Evolutionary conservation across 1,140 invertebrate genomes (phyloP), one percentile per base, ranked within the genome.

Genomic region (Lepidostoma basale): DNA sequence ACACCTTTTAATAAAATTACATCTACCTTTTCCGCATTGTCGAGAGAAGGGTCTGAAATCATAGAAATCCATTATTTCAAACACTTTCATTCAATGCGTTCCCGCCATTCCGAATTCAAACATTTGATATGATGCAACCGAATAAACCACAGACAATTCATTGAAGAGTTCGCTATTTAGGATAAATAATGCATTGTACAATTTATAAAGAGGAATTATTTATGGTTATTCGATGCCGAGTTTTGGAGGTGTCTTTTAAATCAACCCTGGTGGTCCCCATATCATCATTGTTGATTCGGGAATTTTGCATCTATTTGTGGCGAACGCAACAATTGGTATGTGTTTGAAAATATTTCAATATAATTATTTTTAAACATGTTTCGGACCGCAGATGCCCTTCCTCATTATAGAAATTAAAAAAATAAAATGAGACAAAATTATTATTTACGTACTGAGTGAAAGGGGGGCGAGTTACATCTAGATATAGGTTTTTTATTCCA

Each of bases 201-300:
- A 62, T 62, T 12, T 3, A 18, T 25, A 47, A 45, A 45, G 28
- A 42, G 28, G 26, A 30, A 64, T 64, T 64, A 64, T 64, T 64
- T 64, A 64, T 52, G 62, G 62, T 22, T 54, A 64, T 64, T 36
- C 45, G 25, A 64, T 64, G 45, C 20, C 22, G 52, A 47, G 44
- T 56, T 28, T 56, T n/a, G 5, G 45, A n/a, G 40, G 45, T 33
- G 14, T 4, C 2, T 36, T 64, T 54, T 52, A 25, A n/a, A 64
- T 64, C 62, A 4, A 16, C 62, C 14, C 36, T 22, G 62, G 62
- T 64, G 62, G 62, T 64, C 62, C 20, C 22, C n/a, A 10, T n/a
- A 59, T 60, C 39, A 42, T 60, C 10, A 5, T 56, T n/a, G 28
- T 56, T 30, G 18, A n/a, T n/a, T n/a, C n/a, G n/a, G n/a, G 12